These are phyloP conservation scores for Calvadosia cruxmelitensis DNA, from an alignment of 30 jellyfish, hydroid and myxozoan species.

Conservation along the genomic window DNA sequence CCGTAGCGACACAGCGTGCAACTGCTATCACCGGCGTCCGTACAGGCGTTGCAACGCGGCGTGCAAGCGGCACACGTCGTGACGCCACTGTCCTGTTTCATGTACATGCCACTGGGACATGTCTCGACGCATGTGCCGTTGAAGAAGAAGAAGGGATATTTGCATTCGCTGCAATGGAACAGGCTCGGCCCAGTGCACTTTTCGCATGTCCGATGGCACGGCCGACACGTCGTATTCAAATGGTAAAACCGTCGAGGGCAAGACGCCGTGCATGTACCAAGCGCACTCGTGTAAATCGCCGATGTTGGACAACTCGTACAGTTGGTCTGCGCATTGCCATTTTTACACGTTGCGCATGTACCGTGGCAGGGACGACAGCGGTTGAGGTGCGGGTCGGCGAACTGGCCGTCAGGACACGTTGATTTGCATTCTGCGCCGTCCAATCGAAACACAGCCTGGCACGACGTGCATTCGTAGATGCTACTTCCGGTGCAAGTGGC, in stretches of 20 bases:
- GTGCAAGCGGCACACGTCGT: slow-evolving; percentile 49
- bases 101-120: slow-evolving; percentile 54
- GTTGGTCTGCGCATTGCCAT: neutral
- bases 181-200: neutral
- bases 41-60: slow-evolving; percentile 65
- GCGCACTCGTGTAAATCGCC: neutral
- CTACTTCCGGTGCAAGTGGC: neutral
- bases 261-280: neutral
- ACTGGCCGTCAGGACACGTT: neutral
- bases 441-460: neutral
- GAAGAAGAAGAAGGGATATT: slow-evolving; percentile 34
- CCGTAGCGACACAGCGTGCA: slow-evolving; percentile 59
- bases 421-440: neutral
- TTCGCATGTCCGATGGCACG: slow-evolving; percentile 1
- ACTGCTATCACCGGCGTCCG: slow-evolving; percentile 49
- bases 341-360: neutral
- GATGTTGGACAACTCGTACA: neutral
- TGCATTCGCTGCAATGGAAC: slow-evolving; percentile 37
- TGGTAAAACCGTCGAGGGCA: neutral
- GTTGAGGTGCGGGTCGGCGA: neutral
- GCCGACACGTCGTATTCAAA: slow-evolving; percentile 7
- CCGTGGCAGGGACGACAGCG: neutral
- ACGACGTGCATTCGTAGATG: neutral
- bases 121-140: slow-evolving; percentile 56
- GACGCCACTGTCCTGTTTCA: neutral